Conservation (phyloP, 2,888 invertebrate species). For the Rhagonycha lutea region DNA sequence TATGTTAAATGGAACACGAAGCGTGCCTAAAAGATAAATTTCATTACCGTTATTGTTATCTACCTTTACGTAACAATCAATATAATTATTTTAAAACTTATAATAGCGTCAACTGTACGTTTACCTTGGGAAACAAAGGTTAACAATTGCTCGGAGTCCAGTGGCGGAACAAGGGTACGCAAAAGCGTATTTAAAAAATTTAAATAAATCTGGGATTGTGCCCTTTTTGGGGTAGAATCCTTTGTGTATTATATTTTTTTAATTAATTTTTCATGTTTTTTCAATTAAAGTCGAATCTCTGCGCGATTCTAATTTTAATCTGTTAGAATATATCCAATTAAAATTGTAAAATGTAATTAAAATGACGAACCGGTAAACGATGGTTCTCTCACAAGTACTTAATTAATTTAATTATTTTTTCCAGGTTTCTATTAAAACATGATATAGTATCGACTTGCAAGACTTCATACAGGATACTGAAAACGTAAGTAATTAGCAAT, state of each 20-base stretch:
- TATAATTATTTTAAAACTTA: background rate
- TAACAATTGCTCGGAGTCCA: background rate
- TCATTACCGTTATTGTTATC: background rate
- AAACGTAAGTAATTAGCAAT: background rate
- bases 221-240: background rate
- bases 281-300: background rate
- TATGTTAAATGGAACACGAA: background rate
- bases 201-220: background rate
- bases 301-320: background rate
- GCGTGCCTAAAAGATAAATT: constrained; percentile 2
- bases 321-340: background rate
- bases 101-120: background rate
- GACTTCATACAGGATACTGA: background rate
- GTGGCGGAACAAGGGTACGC: background rate
- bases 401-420: background rate
- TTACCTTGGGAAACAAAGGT: background rate
- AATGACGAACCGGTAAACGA: background rate
- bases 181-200: background rate
- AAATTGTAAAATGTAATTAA: background rate
- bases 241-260: background rate
- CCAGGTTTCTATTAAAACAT: background rate
- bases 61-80: background rate
- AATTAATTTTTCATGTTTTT: background rate
- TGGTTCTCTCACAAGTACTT: background rate
- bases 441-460: background rate